A percentile compares a stretch with the other conserved stretches of the same genome.
phyloP scores from a whole-genome alignment of 92 coral and sea anemone species.

The Heteractis magnifica region DNA sequence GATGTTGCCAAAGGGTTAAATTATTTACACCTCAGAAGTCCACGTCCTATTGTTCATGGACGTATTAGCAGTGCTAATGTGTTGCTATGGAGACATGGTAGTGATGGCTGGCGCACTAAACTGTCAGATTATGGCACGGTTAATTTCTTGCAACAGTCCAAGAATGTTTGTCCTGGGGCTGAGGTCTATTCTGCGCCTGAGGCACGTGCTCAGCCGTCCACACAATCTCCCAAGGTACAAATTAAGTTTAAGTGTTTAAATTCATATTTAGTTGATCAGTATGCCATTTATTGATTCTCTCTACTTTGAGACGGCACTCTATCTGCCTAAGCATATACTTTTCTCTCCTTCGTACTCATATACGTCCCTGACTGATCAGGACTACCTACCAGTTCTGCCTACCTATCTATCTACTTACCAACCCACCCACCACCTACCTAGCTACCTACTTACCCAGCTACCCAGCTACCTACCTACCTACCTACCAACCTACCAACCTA shows the following conservation, averaged over 20 bases:
- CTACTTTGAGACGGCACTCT: too few species aligned
- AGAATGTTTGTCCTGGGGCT: conserved; percentile 73
- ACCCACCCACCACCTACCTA: too few species aligned
- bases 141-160: conserved; percentile 67
- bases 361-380: too few species aligned
- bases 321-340: too few species aligned
- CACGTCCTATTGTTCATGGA: conserved; percentile 75
- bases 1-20: too few species aligned
- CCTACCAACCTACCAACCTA: too few species aligned
- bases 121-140: conserved; percentile 88
- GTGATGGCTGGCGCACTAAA: conserved; percentile 64
- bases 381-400: too few species aligned
- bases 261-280: background rate
- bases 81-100: conserved; percentile 52
- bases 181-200: conserved; percentile 73
- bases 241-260: background rate
- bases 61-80: conserved; percentile 63
- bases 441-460: too few species aligned
- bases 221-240: conserved; percentile 73
- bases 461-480: too few species aligned
- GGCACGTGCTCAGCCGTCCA: conserved; percentile 40
- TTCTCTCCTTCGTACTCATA: too few species aligned
- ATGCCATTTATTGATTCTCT: too few species aligned
- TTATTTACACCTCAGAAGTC: conserved; percentile 51
- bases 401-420: too few species aligned